Percentiles rank a stretch among this genome's conserved stretches.
These are phyloP conservation scores for Fragum whitleyi DNA, from an alignment of 2,888 invertebrate species.

Conservation along the genomic window DNA sequence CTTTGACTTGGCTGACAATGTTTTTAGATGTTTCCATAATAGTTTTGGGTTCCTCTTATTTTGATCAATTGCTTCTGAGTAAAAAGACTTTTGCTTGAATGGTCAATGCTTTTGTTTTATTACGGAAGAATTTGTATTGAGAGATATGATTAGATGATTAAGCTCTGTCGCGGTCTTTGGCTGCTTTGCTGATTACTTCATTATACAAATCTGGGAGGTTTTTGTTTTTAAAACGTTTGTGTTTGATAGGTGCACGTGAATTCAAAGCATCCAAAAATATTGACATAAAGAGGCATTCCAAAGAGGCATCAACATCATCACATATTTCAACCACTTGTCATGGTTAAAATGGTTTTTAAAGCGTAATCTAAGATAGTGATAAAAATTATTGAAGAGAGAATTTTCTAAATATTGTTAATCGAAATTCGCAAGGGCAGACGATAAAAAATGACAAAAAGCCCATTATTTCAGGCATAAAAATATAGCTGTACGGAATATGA, in stretches of 20 bases:
- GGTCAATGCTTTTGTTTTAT: slow-evolving; percentile 7
- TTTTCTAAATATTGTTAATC: too few relatives aligned
- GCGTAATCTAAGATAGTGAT: too few relatives aligned
- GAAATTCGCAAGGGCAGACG: too few relatives aligned
- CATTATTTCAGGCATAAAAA: too few relatives aligned
- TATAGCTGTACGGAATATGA: too few relatives aligned
- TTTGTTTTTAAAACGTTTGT: slow-evolving; percentile 18
- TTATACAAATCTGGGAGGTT: slow-evolving; percentile 13
- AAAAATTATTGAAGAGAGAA: too few relatives aligned
- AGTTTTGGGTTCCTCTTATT: slow-evolving; percentile 13
- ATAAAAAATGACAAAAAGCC: too few relatives aligned
- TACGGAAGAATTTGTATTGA: slow-evolving; percentile 4
- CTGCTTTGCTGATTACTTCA: not conserved
- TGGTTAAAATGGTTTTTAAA: too few relatives aligned
- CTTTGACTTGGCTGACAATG: slow-evolving; percentile 6
- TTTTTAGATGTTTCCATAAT: slow-evolving; percentile 25
- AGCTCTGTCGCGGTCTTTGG: slow-evolving; percentile 4
- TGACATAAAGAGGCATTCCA: slow-evolving; percentile 16
- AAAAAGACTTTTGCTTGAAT: not conserved
- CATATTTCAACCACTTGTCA: slow-evolving; percentile 21
- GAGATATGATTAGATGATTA: not conserved
- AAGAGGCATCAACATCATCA: slow-evolving; percentile 31
- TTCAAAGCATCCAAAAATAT: slow-evolving; percentile 16
- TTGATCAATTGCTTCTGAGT: slow-evolving; percentile 15
- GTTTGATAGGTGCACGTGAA: slow-evolving; percentile 18